Conservation (phyloP, 1,140 invertebrate genomes). For the Achroia grisella region DNA sequence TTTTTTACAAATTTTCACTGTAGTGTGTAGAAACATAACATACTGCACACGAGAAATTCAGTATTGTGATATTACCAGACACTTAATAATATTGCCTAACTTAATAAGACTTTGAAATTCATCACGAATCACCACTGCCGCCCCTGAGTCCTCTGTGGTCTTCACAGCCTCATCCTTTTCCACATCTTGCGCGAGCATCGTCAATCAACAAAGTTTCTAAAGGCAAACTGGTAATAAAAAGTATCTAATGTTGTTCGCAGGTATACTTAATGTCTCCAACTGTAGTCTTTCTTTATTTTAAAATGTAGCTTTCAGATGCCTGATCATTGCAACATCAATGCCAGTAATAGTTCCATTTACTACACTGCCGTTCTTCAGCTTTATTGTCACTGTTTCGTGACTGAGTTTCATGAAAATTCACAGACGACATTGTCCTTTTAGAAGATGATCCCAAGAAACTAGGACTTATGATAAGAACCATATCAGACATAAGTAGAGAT, state of each 20-base stretch:
- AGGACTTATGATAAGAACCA: slow-evolving; percentile 13
- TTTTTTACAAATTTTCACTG: no score
- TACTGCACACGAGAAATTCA: no score
- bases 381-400: slow-evolving; percentile 99
- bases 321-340: slow-evolving; percentile 99
- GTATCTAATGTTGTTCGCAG: slow-evolving; percentile 99
- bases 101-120: no score
- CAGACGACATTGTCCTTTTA: no score
- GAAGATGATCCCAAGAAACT: no score
- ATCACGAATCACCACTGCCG: slow-evolving; percentile 39
- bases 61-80: no score
- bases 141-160: slow-evolving; percentile 63
- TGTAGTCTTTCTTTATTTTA: slow-evolving; percentile 96
- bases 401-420: slow-evolving; percentile 99
- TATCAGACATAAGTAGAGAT: slow-evolving; percentile 6
- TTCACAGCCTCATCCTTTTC: slow-evolving; percentile 64
- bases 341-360: slow-evolving; percentile 98
- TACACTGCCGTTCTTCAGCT: slow-evolving; percentile 99
- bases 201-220: slow-evolving; percentile 97
- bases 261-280: slow-evolving; percentile 94
- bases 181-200: slow-evolving; percentile 84
- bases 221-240: slow-evolving; percentile 94
- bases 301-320: slow-evolving; percentile 97
- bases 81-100: no score
- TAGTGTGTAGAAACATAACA: no score